Evolutionary conservation across 92 coral and sea anemone genomes (phyloP).

Genomic region (Actinernus sp.): DNA sequence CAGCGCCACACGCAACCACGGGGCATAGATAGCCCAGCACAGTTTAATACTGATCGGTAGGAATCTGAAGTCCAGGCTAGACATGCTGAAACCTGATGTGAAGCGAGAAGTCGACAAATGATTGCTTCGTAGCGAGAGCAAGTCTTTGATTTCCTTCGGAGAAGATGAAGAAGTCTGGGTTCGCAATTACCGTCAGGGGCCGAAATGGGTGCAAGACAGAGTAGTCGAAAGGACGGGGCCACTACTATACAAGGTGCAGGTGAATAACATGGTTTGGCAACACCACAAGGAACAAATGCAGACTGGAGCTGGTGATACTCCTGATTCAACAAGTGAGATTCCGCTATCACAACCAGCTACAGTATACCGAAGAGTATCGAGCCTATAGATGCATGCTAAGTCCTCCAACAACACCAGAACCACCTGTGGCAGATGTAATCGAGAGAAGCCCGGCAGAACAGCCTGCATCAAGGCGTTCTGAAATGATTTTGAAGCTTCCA

Average conservation of each 20-base stretch:
- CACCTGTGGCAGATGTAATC: no score
- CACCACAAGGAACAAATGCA: no score
- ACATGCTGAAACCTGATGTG: slow-evolving; percentile 31
- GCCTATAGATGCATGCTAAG: no score
- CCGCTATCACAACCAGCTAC: no score
- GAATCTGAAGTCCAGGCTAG: slow-evolving; percentile 36
- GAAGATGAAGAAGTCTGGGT: slow-evolving; percentile 21
- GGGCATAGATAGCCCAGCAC: slow-evolving; percentile 54
- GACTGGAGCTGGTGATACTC: no score
- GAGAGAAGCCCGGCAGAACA: no score
- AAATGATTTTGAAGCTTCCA: not conserved
- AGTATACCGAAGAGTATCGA: no score
- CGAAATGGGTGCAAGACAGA: slow-evolving; percentile 38
- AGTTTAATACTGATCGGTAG: slow-evolving; percentile 29
- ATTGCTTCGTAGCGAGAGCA: no score
- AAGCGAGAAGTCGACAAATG: slow-evolving; percentile 37
- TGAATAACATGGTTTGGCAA: no score
- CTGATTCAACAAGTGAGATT: no score
- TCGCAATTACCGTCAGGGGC: slow-evolving; percentile 21
- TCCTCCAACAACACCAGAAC: no score
- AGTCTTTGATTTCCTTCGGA: slow-evolving; percentile 23
- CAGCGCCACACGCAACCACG: slow-evolving; percentile 45
- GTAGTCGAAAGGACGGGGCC: slow-evolving; percentile 34
- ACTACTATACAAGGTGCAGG: slow-evolving; percentile 26
- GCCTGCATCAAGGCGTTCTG: no score